Evolutionary conservation across 2,113 vertebrate genomes (phyloP), one percentile per base, ranked within the genome.

Genomic region (Choloepus hoffmanni): DNA sequence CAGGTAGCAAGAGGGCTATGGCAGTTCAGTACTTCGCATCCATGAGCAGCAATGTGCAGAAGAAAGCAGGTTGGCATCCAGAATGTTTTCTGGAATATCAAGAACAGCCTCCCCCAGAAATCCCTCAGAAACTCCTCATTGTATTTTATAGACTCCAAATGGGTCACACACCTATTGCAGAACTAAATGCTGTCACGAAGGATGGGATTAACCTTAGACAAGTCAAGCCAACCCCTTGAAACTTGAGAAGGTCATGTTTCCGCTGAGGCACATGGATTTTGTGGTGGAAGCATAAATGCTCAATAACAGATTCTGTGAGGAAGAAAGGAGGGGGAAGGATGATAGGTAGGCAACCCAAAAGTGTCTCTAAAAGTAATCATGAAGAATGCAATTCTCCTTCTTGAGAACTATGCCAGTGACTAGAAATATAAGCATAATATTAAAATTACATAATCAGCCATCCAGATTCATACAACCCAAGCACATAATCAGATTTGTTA

Each of bases 351-450:
- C 11, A 50, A 76, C 23, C 23, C 26, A 63, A 74, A 96, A 78
- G 55, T 36, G 18, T 76, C 88, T 33, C 60, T 63, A 8, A 90
- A 94, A 94, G 33, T 45, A 53, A 23, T 45, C 36, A 60, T 26
- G 16, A 55, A 87, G 58, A 92, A 88, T 82, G 6, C 9, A 81
- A 92, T 68, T 92, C 67, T 60, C 26, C 14, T 55, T 30, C 28
- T 70, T 70, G 63, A 74, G 89, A 82, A 73, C 19, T 43, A 86
- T 70, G 23, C 14, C n/a, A 89, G 63, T 88, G 60, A 74, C 6
- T 26, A 89, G 67, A 91, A 94, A 92, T 50, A 92, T 6, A 86
- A 36, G 6, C 33, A 92, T 55, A 36, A 85, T 65, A 67, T 92
- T 92, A 60, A 89, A 95, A 63, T 70, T 67, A 74, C 62, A 78